Base-by-base conservation (phyloP, 2,888 invertebrate genomes). In the Athalia cordata region DNA sequence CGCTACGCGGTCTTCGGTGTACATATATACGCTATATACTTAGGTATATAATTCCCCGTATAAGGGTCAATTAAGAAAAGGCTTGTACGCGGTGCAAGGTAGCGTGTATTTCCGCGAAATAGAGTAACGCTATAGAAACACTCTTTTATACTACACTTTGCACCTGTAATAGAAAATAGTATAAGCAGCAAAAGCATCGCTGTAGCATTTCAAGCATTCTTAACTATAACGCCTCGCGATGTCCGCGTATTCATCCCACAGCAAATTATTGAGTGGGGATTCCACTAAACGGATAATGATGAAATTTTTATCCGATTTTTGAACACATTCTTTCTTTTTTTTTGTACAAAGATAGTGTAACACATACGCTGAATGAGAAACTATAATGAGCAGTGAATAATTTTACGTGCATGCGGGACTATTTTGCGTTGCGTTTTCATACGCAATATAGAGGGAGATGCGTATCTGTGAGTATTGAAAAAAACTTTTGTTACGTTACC, bases 41-140 rank as follows among this genome's bases (percentile, higher is more conserved):
- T 29, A 29, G 29, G 29, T 29, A 29, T 29, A 29, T 29, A 29
- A 29, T 29, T 29, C 29, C 29, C 29, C 29, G 7, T 55, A 55
- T 55, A 55, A n/a, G 55, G n/a, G 55, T 29, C 55, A 55, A 55
- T 55, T 55, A 55, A n/a, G 55, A 55, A 55, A 55, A 55, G 55
- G 7, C 55, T 55, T 9, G 8, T 9, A 52, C 52, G 52, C 55
- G 55, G n/a, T 55, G 29, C 55, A 7, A 9, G 55, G 55, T 7
- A 55, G 55, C 55, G 55, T 55, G 55, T 55, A 55, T 55, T 55
- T 55, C 55, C 55, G 7, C n/a, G 55, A 55, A 55, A 0, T 9
- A 55, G 55, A 11, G 55, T 55, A 55, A 55, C 29, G 29, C 29
- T 29, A 29, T 29, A 29, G 29, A 29, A 29, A 29, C 29, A 29